These are phyloP conservation scores for Rhamphomyia laevipes DNA, from an alignment of 2,888 invertebrate species.

Conservation along the genomic window DNA sequence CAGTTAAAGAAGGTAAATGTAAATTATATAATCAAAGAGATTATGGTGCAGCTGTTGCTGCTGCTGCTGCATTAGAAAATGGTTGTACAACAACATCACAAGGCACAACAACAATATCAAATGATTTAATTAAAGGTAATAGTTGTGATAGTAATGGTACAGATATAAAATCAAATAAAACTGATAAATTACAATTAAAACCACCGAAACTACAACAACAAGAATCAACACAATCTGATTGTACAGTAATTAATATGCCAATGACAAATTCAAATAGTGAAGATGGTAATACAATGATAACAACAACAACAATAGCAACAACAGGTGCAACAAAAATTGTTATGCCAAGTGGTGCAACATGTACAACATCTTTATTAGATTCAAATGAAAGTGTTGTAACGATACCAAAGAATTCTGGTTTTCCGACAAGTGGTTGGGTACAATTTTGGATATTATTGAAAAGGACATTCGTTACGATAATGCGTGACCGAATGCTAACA, in stretches of 20 bases:
- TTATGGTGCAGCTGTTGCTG: slow-evolving; percentile 21
- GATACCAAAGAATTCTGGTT: slow-evolving; percentile 53
- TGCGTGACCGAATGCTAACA: slow-evolving; percentile 80
- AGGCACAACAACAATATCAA: slow-evolving; percentile 37
- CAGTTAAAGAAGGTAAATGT: slow-evolving; percentile 70
- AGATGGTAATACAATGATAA: slow-evolving; percentile 1
- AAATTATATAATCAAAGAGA: slow-evolving; percentile 43
- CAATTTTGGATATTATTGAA: slow-evolving; percentile 84
- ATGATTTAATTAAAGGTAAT: slow-evolving; percentile 45
- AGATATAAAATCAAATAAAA: slow-evolving; percentile 41
- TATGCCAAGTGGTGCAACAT: slow-evolving; percentile 20
- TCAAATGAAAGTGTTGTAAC: slow-evolving; percentile 61
- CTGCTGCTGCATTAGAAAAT: slow-evolving; percentile 10
- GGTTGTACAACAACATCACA: slow-evolving; percentile 30
- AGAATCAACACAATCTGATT: slow-evolving; percentile 26
- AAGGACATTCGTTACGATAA: slow-evolving; percentile 68
- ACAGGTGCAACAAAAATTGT: background rate
- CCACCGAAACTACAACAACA: slow-evolving; percentile 26
- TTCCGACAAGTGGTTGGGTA: slow-evolving; percentile 69
- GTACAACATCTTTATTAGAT: slow-evolving; percentile 58
- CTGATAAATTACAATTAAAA: slow-evolving; percentile 43
- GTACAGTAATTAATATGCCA: slow-evolving; percentile 29
- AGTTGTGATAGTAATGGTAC: slow-evolving; percentile 27
- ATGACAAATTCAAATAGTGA: slow-evolving; percentile 12
- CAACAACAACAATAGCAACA: slow-evolving; percentile 10